phyloP scores from a whole-genome alignment of 2,888 invertebrate species.

The Sclerodermus sp. region DNA sequence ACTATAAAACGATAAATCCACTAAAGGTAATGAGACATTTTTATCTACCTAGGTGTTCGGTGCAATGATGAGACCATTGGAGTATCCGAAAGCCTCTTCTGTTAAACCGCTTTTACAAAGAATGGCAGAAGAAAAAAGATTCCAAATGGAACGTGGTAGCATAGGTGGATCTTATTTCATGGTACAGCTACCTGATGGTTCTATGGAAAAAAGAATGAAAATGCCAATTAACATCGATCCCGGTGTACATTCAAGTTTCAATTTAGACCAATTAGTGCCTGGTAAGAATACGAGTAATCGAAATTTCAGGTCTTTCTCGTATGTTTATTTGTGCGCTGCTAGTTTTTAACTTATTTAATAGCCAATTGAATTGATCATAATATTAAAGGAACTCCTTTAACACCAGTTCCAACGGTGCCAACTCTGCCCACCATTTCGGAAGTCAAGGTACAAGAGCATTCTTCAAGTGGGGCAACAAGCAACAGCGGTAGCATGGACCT shows the following conservation, averaged over 20 bases:
- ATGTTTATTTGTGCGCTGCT: neutral
- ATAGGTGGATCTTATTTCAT: constrained; percentile 84
- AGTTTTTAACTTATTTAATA: neutral
- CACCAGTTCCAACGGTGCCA: constrained; percentile 80
- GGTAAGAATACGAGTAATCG: constrained; percentile 47
- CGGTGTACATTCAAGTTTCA: constrained; percentile 89
- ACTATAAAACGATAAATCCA: neutral
- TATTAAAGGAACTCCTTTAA: constrained; percentile 67
- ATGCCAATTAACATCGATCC: constrained; percentile 91
- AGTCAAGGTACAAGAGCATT: constrained; percentile 70
- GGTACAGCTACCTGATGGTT: constrained; percentile 88
- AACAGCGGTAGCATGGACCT: constrained; percentile 57
- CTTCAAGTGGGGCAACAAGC: constrained; percentile 62
- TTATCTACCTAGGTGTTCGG: constrained; percentile 66
- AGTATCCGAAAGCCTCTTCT: constrained; percentile 73
- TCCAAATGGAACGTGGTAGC: constrained; percentile 88
- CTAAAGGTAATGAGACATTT: neutral
- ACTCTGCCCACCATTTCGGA: constrained; percentile 90
- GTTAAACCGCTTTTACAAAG: constrained; percentile 84
- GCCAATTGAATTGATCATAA: constrained; percentile 24
- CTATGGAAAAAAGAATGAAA: constrained; percentile 86
- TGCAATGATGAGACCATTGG: constrained; percentile 77
- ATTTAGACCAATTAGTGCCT: constrained; percentile 79
- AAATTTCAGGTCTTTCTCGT: too few relatives aligned
- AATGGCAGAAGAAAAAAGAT: constrained; percentile 90